A percentile compares a stretch with the other conserved stretches of the same genome.
These are phyloP conservation scores for Meleagris gallopavo DNA, from an alignment of 2,113 vertebrate genomes.

Conservation along the genomic window DNA sequence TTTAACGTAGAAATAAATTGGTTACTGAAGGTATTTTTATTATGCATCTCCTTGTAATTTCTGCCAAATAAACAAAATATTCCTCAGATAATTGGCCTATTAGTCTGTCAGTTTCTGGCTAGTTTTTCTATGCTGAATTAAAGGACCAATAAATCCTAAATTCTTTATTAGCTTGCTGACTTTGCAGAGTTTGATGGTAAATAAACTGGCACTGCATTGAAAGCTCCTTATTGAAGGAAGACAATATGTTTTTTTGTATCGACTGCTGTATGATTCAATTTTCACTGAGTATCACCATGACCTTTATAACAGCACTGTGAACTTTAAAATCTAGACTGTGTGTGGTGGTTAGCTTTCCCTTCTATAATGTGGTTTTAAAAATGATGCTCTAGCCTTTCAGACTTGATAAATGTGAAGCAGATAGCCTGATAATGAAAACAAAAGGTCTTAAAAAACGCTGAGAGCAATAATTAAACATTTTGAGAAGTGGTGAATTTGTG, in stretches of 20 bases:
- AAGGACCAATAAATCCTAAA: constrained; percentile 58
- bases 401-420: constrained; percentile 39
- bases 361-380: constrained; percentile 55
- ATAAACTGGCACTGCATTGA: constrained; percentile 68
- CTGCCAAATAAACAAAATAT: constrained; percentile 61
- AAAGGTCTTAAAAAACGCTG: constrained; percentile 51
- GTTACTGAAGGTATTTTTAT: constrained; percentile 51
- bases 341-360: constrained; percentile 72
- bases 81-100: constrained; percentile 47
- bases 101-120: constrained; percentile 38
- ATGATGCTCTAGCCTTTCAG: constrained; percentile 62
- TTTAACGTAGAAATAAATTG: constrained; percentile 58
- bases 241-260: constrained; percentile 75
- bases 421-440: constrained; percentile 63
- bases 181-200: constrained; percentile 67
- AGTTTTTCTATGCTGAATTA: constrained; percentile 39
- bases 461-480: constrained; percentile 43
- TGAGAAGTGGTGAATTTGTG: not conserved
- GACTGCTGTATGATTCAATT: constrained; percentile 79
- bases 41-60: constrained; percentile 32
- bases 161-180: constrained; percentile 72
- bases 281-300: constrained; percentile 72
- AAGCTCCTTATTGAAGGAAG: constrained; percentile 72
- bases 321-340: constrained; percentile 76
- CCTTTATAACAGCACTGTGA: constrained; percentile 64